phyloP scores from a whole-genome alignment of 2,888 invertebrate species.

The Drosophila birchii region DNA sequence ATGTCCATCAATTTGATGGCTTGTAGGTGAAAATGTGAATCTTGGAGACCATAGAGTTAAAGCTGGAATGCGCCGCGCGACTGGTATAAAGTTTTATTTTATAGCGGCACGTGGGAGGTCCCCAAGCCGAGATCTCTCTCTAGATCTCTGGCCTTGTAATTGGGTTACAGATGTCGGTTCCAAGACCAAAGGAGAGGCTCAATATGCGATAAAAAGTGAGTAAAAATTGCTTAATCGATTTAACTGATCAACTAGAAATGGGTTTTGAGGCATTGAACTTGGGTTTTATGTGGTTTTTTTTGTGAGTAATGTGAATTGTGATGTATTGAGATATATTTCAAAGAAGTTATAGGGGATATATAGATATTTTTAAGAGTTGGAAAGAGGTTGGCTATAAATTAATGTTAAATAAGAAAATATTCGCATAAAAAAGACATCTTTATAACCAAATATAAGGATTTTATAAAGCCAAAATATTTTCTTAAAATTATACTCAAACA shows the following conservation, averaged over 20 bases:
- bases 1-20: constrained; percentile 79
- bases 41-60: neutral
- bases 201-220: constrained; percentile 21
- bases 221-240: constrained; percentile 11
- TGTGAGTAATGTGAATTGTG: neutral
- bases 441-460: neutral
- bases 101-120: constrained; percentile 43
- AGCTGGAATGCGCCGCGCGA: constrained; percentile 19
- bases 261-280: neutral
- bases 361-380: neutral
- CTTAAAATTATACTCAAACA: neutral
- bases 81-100: constrained; percentile 32
- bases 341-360: neutral
- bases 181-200: constrained; percentile 16
- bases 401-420: neutral
- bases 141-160: constrained; percentile 14
- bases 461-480: neutral
- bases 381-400: neutral
- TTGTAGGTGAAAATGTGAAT: constrained; percentile 46
- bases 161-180: constrained; percentile 37
- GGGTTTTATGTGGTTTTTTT: neutral
- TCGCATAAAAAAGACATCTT: no score
- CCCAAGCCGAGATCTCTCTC: constrained; percentile 19
- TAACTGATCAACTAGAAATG: constrained; percentile 6
- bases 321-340: neutral